Evolutionary conservation across 2,113 vertebrate genomes (phyloP).

Genomic region (Ariopsis seemanni): DNA sequence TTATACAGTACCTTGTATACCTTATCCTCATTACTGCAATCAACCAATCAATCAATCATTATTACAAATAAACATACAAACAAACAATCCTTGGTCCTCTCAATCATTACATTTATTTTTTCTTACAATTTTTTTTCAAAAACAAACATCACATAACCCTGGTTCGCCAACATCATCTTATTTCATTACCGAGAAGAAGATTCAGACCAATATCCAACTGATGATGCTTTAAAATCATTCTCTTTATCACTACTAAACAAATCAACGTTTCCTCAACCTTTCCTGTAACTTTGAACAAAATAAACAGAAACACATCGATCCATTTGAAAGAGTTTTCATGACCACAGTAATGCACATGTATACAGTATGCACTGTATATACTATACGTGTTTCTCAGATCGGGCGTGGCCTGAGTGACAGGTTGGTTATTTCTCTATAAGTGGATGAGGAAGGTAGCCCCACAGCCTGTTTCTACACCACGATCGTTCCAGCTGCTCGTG

Average conservation of each 20-base stretch:
- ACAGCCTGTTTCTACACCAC: slow-evolving; percentile 5
- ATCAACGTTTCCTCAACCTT: neutral
- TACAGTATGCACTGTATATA: neutral
- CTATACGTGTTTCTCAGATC: neutral
- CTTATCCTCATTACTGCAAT: no score
- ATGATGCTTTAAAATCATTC: neutral
- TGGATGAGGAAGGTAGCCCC: neutral
- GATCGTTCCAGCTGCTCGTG: slow-evolving; percentile 19
- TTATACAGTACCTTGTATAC: no score
- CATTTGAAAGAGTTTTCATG: neutral
- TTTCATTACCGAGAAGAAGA: no score
- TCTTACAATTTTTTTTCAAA: neutral
- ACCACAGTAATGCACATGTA: neutral
- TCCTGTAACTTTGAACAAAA: neutral
- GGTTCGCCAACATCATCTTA: neutral
- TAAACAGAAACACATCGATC: neutral
- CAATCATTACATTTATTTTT: neutral
- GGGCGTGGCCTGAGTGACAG: slow-evolving; percentile 11
- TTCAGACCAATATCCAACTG: neutral
- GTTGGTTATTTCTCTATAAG: neutral
- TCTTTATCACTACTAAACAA: neutral
- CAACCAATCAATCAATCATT: neutral
- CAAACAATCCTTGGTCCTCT: neutral
- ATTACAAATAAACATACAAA: neutral
- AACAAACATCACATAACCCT: neutral